Evolutionary conservation across 2,797 vertebrate species (phyloP), one percentile per base, ranked within the genome.

Genomic region (Otolemur crassicaudatus): DNA sequence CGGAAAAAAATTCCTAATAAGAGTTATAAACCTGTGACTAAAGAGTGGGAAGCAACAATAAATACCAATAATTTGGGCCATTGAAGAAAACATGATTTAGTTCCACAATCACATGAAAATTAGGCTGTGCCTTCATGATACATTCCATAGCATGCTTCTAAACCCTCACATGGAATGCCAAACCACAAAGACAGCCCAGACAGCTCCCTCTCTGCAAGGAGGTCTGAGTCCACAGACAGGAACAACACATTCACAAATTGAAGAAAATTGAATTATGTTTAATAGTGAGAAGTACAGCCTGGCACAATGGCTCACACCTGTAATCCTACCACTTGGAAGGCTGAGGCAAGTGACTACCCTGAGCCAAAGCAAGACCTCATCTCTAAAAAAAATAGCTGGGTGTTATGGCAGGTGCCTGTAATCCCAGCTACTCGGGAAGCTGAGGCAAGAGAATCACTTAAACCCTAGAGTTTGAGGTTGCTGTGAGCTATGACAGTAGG

Each of bases 1-100:
- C 76, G 90, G 85, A 96, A 95, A 96, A 96, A 86, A 93, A 95
- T 87, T 90, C 86, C 86, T 96, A 97, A 94, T 69, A 91, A 20
- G 12, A 96, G 65, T 43, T 96, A 80, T 87, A 97, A 96, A 94
- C 61, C 72, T 70, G 95, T 89, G 76, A 73, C 76, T 81, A 72
- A 84, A 94, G 25, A 65, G 29, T 96, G 73, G 84, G 76, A 97
- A 97, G 88, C 37, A 95, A 94, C 29, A 72, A 94, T 88, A 69
- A 96, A 95, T 69, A 65, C 13, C 94, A 75, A 94, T 58, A 85
- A 95, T 92, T 67, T 0, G 96, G 83, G 46, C 73, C 81, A 80
- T 27, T 43, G 46, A 96, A 97, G 88, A 75, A 85, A 67, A 81
- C 58, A 79, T 16, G 49, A 53, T 53, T 12, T 60, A 60, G 90